Evolutionary conservation across 2,113 vertebrate genomes (phyloP).

Genomic region (Amphilophus citrinellus): DNA sequence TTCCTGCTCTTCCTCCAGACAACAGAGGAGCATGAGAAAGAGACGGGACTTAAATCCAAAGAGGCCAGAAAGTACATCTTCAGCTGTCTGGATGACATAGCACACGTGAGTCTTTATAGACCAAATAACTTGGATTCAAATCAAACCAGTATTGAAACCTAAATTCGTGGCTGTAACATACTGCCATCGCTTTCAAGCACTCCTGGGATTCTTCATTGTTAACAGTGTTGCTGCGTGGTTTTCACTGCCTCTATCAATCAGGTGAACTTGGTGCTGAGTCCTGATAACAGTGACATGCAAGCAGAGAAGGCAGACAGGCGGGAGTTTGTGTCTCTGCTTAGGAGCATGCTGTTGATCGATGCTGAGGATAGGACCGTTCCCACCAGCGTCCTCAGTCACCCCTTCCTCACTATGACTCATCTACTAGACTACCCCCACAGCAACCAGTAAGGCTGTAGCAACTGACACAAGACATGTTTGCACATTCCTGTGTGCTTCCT

Average conservation of each 20-base stretch:
- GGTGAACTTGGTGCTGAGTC: slow-evolving; percentile 97
- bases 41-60: slow-evolving; percentile 98
- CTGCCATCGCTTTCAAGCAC: no score
- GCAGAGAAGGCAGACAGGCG: slow-evolving; percentile 95
- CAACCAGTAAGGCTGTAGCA: slow-evolving; percentile 87
- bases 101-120: slow-evolving; percentile 87
- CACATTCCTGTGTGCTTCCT: neutral
- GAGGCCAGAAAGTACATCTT: slow-evolving; percentile 99
- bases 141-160: neutral
- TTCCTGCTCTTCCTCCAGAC: slow-evolving; percentile 80
- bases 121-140: neutral
- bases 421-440: slow-evolving; percentile 97
- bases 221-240: no score
- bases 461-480: neutral
- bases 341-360: slow-evolving; percentile 95
- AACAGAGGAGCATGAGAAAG: slow-evolving; percentile 94
- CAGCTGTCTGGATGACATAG: slow-evolving; percentile 95
- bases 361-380: slow-evolving; percentile 93
- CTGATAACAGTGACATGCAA: slow-evolving; percentile 92
- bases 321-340: slow-evolving; percentile 96
- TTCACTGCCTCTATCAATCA: slow-evolving; percentile 52
- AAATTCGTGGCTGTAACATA: neutral
- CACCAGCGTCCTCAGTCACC: slow-evolving; percentile 89
- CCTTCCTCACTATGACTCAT: slow-evolving; percentile 98
- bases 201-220: no score